Base-by-base conservation (phyloP, 2,113 vertebrate genomes). In the Typhlomys cinereus region DNA sequence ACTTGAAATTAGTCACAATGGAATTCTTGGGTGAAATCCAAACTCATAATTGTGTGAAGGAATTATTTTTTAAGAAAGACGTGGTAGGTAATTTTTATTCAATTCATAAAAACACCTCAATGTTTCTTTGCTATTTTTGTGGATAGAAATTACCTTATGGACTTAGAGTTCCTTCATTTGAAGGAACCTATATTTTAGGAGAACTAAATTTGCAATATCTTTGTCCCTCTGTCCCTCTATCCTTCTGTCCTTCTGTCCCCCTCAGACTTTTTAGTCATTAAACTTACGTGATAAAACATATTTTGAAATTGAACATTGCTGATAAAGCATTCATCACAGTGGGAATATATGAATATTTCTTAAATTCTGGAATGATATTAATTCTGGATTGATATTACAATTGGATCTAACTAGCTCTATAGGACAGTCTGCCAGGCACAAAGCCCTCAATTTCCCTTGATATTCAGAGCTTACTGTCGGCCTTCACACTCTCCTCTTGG, bases 1-100 rank as follows among this genome's bases (percentile, higher is more conserved):
- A 81, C 93, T 69, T 94, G 92, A 94, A 94, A 96, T 86, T 95
- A 93, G 46, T 50, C 81, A 88, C 76, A 88, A 91, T 92, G 85
- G 46, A 92, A 57, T 80, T 88, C 87, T 89, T 92, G 87, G 93
- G 88, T 87, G 34, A 50, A 85, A 61, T 91, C 69, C 87, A 96
- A 83, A 92, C 21, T 61, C 86, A 25, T 80, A 91, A 87, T 91
- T 94, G 83, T 89, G 93, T 27, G 78, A 59, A 90, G 41, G 52
- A 85, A 94, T 75, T 46, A 34, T 67, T 85, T 94, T 94, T 96
- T 96, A 64, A 92, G 96, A 91, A 90, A 59, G 79, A 93, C 31
- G 41, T 4, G 87, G 64, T 34, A 52, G 67, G 31, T 61, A 92
- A 52, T 89, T 41, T 83, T 81, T 89, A 96, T 87, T 90, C 52